phyloP scores from a whole-genome alignment of 2,113 vertebrate genomes.

The Clupea harengus region DNA sequence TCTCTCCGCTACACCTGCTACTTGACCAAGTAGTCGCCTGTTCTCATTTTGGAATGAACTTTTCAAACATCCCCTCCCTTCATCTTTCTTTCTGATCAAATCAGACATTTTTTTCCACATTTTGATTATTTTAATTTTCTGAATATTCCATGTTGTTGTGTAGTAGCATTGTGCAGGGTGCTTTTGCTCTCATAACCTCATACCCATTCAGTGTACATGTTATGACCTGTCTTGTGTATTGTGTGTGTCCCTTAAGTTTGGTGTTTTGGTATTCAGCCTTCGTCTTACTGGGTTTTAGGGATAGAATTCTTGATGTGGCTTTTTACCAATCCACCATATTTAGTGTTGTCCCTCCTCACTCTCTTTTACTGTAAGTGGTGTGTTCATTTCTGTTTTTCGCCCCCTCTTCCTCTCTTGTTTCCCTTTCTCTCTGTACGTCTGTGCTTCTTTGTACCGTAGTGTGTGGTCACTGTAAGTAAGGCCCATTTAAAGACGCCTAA shows the following conservation, averaged over 20 bases:
- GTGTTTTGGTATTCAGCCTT: constrained; percentile 17
- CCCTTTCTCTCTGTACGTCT: constrained; percentile 68
- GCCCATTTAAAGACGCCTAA: constrained; percentile 83
- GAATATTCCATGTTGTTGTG: neutral
- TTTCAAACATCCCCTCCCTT: neutral
- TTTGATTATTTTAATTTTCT: neutral
- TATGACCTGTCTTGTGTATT: neutral
- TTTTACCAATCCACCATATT: constrained; percentile 22
- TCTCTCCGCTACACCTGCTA: neutral
- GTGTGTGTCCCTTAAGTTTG: constrained; percentile 15
- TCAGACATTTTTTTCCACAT: neutral
- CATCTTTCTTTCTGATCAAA: neutral
- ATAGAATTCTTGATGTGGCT: neutral
- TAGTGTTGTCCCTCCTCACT: constrained; percentile 35
- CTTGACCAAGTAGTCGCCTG: neutral
- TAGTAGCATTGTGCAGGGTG: neutral
- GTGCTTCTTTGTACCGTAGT: constrained; percentile 74
- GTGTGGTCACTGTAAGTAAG: constrained; percentile 86
- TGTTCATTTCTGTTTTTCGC: constrained; percentile 38
- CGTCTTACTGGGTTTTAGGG: constrained; percentile 2
- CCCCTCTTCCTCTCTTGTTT: constrained; percentile 40
- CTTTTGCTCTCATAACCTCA: neutral
- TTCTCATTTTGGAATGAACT: neutral
- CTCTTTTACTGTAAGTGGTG: constrained; percentile 48
- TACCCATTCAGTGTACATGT: neutral